Base-by-base conservation (phyloP, 2,113 vertebrate genomes). In the Hydrolagus affinis region DNA sequence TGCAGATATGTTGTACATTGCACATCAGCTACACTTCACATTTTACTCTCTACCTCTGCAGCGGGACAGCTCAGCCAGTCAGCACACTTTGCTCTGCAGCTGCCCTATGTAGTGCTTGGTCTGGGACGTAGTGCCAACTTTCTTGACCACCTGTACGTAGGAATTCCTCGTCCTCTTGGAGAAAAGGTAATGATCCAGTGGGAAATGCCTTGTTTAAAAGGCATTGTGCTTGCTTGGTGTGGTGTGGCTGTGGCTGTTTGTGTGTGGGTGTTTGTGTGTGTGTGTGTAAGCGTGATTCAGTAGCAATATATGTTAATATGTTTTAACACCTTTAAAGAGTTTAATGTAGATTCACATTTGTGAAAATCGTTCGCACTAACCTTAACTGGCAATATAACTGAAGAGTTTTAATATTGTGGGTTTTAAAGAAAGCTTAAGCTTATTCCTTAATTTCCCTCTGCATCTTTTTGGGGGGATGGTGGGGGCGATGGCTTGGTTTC, bases 61-160 rank as follows among this genome's bases (percentile, higher is more conserved):
- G 98, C 96, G 23, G 97, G 96, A 70, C 97, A 99, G 89, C 92
- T 99, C 72, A 99, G 97, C 91, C 97, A 99, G 87, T 98, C 97
- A 0, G 97, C 98, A 0, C 95, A 99, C 88, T 95, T 95, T 86
- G 93, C 98, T 86, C 95, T 99, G 4, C 98, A 99, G 89, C 91
- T 99, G 86, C 98, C 98, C 8, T 99, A 99, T 92, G 97, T 93
- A 0, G 96, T 99, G 32, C 94, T 99, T 57, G 98, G 98, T 57
- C 90, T 99, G 85, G 97, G 97, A 25, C 96, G 97, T 71, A 98
- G 97, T 12, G 97, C 98, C 85, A 99, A 99, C 90, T 99, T 99
- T 91, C 95, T 99, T 0, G 96, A 98, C 88, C 97, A 98, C 89
- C 91, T 99, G 30, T 96, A 91, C 2, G 97, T 99, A 15, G 97